Conservation (phyloP, 2,797 vertebrate genomes). For the Apogon talboti region DNA sequence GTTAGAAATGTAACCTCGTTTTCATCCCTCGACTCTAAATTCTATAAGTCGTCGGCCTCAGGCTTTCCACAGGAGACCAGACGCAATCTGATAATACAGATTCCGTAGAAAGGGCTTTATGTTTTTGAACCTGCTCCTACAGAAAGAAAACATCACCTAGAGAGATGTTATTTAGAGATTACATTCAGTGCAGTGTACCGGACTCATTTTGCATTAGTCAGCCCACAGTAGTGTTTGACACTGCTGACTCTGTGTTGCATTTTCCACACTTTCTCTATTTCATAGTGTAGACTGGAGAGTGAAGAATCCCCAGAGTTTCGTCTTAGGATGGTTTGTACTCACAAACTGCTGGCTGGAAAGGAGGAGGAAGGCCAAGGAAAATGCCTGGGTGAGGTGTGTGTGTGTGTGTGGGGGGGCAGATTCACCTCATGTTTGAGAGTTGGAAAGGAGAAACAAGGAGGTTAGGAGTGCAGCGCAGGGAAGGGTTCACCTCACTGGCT, state of each 20-base stretch:
- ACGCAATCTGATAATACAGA: slow-evolving; percentile 27
- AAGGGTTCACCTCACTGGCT: slow-evolving; percentile 44
- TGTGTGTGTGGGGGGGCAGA: slow-evolving; percentile 1
- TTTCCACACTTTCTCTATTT: slow-evolving; percentile 27
- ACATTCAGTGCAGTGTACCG: not conserved
- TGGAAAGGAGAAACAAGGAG: slow-evolving; percentile 23
- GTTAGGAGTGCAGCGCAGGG: slow-evolving; percentile 17
- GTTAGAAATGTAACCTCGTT: too few species aligned
- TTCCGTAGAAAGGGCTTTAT: slow-evolving; percentile 16
- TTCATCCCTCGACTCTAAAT: too few species aligned
- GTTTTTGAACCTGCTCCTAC: slow-evolving; percentile 10
- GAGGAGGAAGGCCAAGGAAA: not conserved
- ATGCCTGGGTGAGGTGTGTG: slow-evolving; percentile 1
- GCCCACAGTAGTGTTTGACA: not conserved
- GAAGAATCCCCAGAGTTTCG: slow-evolving; percentile 9
- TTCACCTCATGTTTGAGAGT: slow-evolving; percentile 42
- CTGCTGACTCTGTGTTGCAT: slow-evolving; percentile 21
- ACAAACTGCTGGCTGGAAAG: slow-evolving; percentile 4
- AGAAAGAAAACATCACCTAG: slow-evolving; percentile 8
- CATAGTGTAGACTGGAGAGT: not conserved
- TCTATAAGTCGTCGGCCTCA: too few species aligned
- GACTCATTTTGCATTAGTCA: slow-evolving; percentile 10
- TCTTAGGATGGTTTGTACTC: slow-evolving; percentile 13
- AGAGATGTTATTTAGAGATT: slow-evolving; percentile 28
- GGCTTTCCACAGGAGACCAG: not conserved